These are phyloP conservation scores for Brachycybe producta DNA, from an alignment of 2,888 invertebrate genomes.

Conservation along the genomic window DNA sequence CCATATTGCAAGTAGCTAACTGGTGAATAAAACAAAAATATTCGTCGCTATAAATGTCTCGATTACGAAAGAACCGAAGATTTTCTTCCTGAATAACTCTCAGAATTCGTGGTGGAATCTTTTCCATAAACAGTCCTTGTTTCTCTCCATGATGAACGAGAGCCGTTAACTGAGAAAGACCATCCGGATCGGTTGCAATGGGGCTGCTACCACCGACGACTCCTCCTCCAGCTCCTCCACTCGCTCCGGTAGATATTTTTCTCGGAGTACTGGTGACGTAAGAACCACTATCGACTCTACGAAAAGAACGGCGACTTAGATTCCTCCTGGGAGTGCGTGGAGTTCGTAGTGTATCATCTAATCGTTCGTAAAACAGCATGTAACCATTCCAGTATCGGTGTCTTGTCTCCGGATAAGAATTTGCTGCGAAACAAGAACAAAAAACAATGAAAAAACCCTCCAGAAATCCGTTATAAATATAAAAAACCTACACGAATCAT, in stretches of 20 bases:
- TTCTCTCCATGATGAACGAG: constrained; percentile 38
- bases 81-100: constrained; percentile 37
- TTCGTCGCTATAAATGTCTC: constrained; percentile 36
- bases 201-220: neutral
- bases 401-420: constrained; percentile 37
- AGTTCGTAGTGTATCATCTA: constrained; percentile 29
- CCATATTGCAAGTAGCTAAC: constrained; percentile 26
- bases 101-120: constrained; percentile 35
- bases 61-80: constrained; percentile 37
- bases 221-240: constrained; percentile 3
- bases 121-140: constrained; percentile 34
- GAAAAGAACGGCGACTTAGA: constrained; percentile 15
- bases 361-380: constrained; percentile 39
- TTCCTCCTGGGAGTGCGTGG: constrained; percentile 27
- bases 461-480: neutral
- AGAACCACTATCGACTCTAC: constrained; percentile 8
- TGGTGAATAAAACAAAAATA: constrained; percentile 37
- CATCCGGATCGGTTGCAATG: constrained; percentile 27
- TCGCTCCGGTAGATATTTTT: constrained; percentile 12
- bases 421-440: constrained; percentile 22
- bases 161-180: constrained; percentile 38
- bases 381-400: constrained; percentile 43
- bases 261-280: constrained; percentile 11
- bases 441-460: too few species aligned
- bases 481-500: constrained; percentile 29